Evolutionary conservation across 2,888 invertebrate genomes (phyloP).

Genomic region (Andricus quercusramuli): DNA sequence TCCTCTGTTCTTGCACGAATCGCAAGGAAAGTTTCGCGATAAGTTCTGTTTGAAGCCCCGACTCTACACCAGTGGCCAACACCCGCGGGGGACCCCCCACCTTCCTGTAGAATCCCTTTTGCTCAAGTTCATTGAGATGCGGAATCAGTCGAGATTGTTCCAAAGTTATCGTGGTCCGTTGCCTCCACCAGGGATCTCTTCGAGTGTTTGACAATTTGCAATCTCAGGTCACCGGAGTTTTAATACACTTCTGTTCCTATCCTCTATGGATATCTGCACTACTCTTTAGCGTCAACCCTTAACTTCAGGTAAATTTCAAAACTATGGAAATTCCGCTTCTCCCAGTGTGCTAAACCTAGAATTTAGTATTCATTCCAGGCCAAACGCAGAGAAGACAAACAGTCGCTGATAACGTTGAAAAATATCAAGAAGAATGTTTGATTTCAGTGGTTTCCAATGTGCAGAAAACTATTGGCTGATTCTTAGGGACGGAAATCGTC

Average conservation of each 20-base stretch:
- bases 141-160: slow-evolving; percentile 38
- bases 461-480: no score
- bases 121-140: slow-evolving; percentile 40
- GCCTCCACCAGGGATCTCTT: slow-evolving; percentile 30
- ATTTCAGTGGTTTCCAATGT: background rate
- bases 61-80: slow-evolving; percentile 33
- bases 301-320: background rate
- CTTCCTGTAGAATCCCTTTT: slow-evolving; percentile 18
- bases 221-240: slow-evolving; percentile 32
- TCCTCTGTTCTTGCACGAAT: slow-evolving; percentile 11
- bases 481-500: no score
- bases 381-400: background rate
- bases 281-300: slow-evolving; percentile 8
- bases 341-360: background rate
- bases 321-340: background rate
- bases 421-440: background rate
- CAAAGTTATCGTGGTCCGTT: slow-evolving; percentile 35
- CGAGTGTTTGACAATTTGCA: slow-evolving; percentile 35
- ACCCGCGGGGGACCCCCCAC: slow-evolving; percentile 5
- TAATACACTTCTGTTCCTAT: slow-evolving; percentile 28
- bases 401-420: background rate
- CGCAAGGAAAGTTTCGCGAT: slow-evolving; percentile 34
- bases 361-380: background rate
- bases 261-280: slow-evolving; percentile 9
- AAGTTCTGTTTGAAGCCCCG: slow-evolving; percentile 37